Evolutionary conservation across 2,797 vertebrate species (phyloP).

Genomic region (Anabacerthia variegaticeps): DNA sequence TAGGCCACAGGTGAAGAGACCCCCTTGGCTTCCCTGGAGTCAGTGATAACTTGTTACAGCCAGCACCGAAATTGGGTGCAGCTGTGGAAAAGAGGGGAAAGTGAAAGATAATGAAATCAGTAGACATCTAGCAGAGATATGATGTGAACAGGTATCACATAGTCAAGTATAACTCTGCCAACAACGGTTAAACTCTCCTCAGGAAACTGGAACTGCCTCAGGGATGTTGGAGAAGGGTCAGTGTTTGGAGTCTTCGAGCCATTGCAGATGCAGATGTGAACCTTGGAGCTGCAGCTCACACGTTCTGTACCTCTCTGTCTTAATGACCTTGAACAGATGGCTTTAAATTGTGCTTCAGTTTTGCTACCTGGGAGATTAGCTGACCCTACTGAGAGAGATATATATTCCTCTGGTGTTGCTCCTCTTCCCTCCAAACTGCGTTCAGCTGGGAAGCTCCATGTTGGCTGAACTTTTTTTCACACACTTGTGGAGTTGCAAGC

Average conservation of each 20-base stretch:
- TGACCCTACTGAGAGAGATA: background rate
- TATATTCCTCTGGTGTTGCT: background rate
- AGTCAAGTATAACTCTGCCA: background rate
- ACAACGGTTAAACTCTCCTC: background rate
- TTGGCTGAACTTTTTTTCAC: background rate
- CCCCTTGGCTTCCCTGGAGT: background rate
- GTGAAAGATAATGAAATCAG: background rate
- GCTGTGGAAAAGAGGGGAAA: background rate
- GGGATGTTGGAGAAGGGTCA: background rate
- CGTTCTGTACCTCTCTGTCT: background rate
- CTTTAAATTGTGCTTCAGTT: background rate
- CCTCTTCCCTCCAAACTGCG: too few relatives aligned
- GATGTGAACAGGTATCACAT: background rate
- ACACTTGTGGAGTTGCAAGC: rapidly evolving
- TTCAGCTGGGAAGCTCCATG: background rate
- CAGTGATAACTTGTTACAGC: background rate
- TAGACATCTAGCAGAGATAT: background rate
- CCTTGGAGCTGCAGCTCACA: rapidly evolving
- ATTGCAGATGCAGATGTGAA: background rate
- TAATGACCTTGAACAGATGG: background rate
- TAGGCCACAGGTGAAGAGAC: too few relatives aligned
- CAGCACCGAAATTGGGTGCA: background rate
- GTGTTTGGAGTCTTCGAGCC: background rate
- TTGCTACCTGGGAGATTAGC: background rate
- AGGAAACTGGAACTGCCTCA: background rate